phyloP scores from a whole-genome alignment of 2,888 invertebrate species.

The Salticus scenicus region DNA sequence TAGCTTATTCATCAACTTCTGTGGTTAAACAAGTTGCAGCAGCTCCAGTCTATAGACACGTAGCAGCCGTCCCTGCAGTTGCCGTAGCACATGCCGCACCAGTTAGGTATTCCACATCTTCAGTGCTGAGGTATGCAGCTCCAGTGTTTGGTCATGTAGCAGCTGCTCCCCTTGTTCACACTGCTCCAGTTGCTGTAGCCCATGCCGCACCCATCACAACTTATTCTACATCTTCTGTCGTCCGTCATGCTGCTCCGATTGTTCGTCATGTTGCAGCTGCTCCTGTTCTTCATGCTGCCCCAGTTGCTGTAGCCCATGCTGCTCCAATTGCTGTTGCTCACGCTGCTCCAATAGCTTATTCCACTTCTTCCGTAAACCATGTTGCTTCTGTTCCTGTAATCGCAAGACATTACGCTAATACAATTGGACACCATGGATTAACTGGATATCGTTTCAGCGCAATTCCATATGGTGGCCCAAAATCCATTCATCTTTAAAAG shows the following conservation, averaged over 20 bases:
- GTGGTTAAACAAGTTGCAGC: neutral
- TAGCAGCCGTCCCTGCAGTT: too few species aligned
- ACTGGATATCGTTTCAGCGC: neutral
- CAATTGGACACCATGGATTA: neutral
- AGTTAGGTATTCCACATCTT: too few species aligned
- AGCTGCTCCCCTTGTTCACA: neutral
- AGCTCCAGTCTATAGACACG: too few species aligned
- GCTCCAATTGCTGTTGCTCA: too few species aligned
- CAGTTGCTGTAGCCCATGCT: too few species aligned
- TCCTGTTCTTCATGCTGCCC: neutral
- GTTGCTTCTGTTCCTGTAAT: neutral
- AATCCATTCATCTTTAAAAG: too few species aligned
- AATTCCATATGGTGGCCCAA: neutral
- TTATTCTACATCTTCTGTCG: too few species aligned
- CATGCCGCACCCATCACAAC: too few species aligned
- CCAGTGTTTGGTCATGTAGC: neutral
- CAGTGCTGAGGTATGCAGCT: too few species aligned
- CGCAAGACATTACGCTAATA: neutral
- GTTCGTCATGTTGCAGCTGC: neutral
- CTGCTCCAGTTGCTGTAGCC: constrained; percentile 29
- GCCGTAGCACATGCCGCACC: too few species aligned
- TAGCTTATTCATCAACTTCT: neutral
- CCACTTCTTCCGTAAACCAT: too few species aligned
- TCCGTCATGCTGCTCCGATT: constrained; percentile 6
- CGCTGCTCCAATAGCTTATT: too few species aligned